Evolutionary conservation across 1,140 invertebrate species (phyloP), one percentile per base, ranked within the genome.

Genomic region (Cheumatopsyche charites): DNA sequence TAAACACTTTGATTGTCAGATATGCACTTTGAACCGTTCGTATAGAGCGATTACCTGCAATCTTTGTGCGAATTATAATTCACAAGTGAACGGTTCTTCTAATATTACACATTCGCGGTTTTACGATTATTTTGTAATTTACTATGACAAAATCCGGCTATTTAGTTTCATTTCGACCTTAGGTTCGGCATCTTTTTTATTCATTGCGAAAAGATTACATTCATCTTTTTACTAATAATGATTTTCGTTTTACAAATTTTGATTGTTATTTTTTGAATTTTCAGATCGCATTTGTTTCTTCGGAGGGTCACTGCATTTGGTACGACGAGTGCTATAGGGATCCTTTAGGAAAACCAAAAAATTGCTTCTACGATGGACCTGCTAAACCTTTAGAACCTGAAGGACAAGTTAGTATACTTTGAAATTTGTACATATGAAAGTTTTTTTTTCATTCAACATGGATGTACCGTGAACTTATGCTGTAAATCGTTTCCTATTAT

Each of bases 331-430:
- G 92, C 79, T 83, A 86, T 67, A 78, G 58, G 0, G 77, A 85
- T 12, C 9, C 25, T 0, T 29, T 67, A 11, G 41, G 45, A 0
- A 82, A 83, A 23, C 81, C 75, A 11, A 82, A 87, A 77, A 91
- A 94, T 81, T 94, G 92, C 79, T 76, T 77, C 0, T 93, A 94
- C 79, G 85, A 88, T 80, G 93, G 93, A 3, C 81, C 90, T 0
- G 83, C 92, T 0, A 88, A 89, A 77, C 77, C 82, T 13, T 77
- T 92, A 69, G 79, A 87, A 43, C 11, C 72, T 0, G 77, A 80
- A 0, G 74, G 71, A 75, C 49, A 72, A 86, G 62, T 80, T 82
- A 77, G 79, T 80, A 4, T 3, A 36, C 9, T 36, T 36, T 36
- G 29, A 36, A 4, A 4, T 36, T 36, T 9, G 29, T 4, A 36